Percentiles rank a stretch among this genome's conserved stretches.
phyloP scores from a whole-genome alignment of 37 sponge, comb jelly and placozoan genomes.

The Theonella swinhoei region DNA sequence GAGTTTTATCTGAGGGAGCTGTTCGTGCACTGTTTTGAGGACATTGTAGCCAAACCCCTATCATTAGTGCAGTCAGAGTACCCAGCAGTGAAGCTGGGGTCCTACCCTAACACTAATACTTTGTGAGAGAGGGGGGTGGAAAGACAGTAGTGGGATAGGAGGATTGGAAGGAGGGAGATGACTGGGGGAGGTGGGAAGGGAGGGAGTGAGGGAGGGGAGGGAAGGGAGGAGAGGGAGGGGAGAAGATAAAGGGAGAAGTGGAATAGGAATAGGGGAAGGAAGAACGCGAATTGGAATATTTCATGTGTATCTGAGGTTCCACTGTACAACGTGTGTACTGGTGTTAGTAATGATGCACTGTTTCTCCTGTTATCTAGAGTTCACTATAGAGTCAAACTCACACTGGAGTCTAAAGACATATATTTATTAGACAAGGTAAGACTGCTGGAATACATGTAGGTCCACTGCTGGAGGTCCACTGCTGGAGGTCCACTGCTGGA shows the following conservation, averaged over 20 bases:
- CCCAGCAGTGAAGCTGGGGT: constrained; percentile 69
- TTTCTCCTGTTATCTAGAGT: no score
- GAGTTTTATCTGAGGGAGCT: constrained; percentile 62
- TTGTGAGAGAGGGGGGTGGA: not conserved
- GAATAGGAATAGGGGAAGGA: no score
- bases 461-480: no score
- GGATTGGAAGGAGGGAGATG: not conserved
- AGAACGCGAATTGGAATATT: no score
- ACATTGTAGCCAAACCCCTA: constrained; percentile 50
- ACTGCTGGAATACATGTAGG: no score
- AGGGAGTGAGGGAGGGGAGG: no score
- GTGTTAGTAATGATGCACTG: no score
- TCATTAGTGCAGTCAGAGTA: constrained; percentile 41
- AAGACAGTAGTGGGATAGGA: not conserved
- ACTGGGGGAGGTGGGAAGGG: no score
- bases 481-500: no score
- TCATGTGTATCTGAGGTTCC: no score
- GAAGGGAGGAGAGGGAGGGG: not conserved
- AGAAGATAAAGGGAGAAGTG: no score
- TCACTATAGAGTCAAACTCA: constrained; percentile 47
- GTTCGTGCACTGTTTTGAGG: constrained; percentile 63
- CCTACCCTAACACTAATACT: constrained; percentile 56
- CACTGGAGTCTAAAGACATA: constrained; percentile 42
- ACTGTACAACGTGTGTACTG: no score
- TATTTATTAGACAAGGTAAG: constrained; percentile 51